These are phyloP conservation scores for Leucophenga varia DNA, from an alignment of 1,140 invertebrate species.

Conservation along the genomic window DNA sequence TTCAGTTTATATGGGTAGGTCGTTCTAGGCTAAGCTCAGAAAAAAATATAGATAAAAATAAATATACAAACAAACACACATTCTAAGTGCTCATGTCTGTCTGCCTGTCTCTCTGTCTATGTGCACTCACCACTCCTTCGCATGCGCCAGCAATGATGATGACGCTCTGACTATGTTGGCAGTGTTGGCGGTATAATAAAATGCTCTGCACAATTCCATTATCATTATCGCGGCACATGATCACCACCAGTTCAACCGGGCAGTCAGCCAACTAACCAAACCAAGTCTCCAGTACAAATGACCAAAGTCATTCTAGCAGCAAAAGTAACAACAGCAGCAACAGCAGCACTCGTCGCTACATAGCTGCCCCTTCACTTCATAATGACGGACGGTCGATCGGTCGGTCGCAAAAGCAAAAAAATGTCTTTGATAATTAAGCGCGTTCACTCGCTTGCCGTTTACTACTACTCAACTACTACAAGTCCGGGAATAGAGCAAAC, in stretches of 20 bases:
- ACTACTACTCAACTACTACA: background rate
- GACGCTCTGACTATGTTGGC: too few relatives aligned
- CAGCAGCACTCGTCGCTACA: background rate
- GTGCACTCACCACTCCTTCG: conserved; percentile 19
- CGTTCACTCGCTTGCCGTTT: background rate
- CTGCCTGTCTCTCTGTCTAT: too few relatives aligned
- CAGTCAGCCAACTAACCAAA: conserved; percentile 22
- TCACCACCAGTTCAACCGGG: background rate
- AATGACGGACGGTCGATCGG: conserved; percentile 24
- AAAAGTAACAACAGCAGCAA: background rate
- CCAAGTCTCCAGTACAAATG: background rate
- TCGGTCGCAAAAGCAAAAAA: too few relatives aligned
- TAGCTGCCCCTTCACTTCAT: conserved; percentile 24
- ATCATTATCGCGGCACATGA: background rate
- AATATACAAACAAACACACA: too few relatives aligned
- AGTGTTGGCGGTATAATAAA: too few relatives aligned
- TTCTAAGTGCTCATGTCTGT: too few relatives aligned
- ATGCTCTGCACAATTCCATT: background rate
- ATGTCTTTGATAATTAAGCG: conserved; percentile 53
- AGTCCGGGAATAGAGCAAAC: too few relatives aligned
- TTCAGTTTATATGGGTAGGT: too few relatives aligned
- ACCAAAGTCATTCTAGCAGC: background rate
- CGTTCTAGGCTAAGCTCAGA: too few relatives aligned
- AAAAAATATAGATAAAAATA: too few relatives aligned
- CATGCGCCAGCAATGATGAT: too few relatives aligned